Base-by-base conservation (phyloP, 2,888 invertebrate genomes). In the Synergus gifuensis region DNA sequence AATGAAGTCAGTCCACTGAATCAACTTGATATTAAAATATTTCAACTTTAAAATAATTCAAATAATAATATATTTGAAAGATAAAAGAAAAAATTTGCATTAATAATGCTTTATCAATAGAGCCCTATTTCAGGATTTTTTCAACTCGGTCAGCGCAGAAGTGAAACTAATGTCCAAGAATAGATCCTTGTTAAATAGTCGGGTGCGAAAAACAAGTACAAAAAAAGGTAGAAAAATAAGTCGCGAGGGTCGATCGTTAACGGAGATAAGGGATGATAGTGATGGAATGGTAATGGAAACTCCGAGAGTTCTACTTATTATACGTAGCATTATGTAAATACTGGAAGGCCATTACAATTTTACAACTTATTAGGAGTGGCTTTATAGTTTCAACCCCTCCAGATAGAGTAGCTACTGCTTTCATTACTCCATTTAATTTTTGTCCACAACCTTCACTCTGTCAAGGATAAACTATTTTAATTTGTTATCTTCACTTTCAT, bases 271-370 rank as follows among this genome's bases (percentile, higher is more conserved):
- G 85, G 87, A 82, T 85, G 84, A 86, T 85, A 86, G 84, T 83
- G 76, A 83, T 78, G 84, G 83, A 88, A 88, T 85, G 86, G 87
- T 88, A 88, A 88, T 88, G 86, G 88, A 88, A 89, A 88, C 87
- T 89, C 86, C 84, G 83, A 85, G 86, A 90, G 88, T 88, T 88
- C 86, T 86, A 90, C 90, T 91, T 90, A 90, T 90, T 90, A 90
- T 90, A 83, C 88, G 86, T 85, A 84, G 88, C 86, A 90, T 91
- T 91, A 91, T 91, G 90, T 89, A 91, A 90, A 91, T 91, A 91
- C 89, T 89, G 88, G 87, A 89, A 90, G 89, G 85, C 90, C 88
- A 91, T 91, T 91, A 90, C 88, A 89, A 90, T 91, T 91, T 90
- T 90, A 90, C 90, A 91, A 90, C 89, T 90, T 89, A 88, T 87